Evolutionary conservation across 2,888 invertebrate genomes (phyloP), one percentile per base, ranked within the genome.

Genomic region (Eugnorisma glareosa): DNA sequence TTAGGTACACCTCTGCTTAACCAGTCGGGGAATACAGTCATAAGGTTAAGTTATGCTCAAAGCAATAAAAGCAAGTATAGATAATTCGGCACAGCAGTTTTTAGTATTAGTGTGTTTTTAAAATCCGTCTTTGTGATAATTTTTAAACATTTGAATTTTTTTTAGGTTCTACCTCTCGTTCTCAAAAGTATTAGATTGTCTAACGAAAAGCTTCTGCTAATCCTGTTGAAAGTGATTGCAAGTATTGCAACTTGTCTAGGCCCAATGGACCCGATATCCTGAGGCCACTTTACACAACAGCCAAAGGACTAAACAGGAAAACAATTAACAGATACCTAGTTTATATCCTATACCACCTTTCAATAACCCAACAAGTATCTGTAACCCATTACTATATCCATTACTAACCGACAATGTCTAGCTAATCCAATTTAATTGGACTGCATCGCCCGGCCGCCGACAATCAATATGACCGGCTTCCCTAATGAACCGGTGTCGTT

Each of bases 361-460:
- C 51, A 45, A 37, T 81, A n/a, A 37, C 43, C 43, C 21, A 37
- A 31, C 74, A 31, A 13, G 43, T 61, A 72, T 21, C 18, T n/a
- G 73, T 51, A 54, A 15, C 37, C 24, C n/a, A 48, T 37, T 75
- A 51, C 43, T 72, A 64, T 76, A 67, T 82, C 88, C 75, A 89
- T 87, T 87, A 86, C 67, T 51, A 21, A 18, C 70, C 57, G 51
- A 82, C 89, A 86, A 73, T 84, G 79, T 51, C 59, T 10, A 24
- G 28, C 77, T 89, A 80, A 88, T 89, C 88, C 85, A 86, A 81
- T 88, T 88, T 82, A 88, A 84, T 81, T 80, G 85, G 79, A 81
- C 79, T 86, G 88, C 83, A 86, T 73, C 67, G 69, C 40, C 68
- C 71, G 77, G 35, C 51, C 61, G 73, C 54, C 67, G 28, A 67